Evolutionary conservation across 2,113 vertebrate species (phyloP), one percentile per base, ranked within the genome.

Genomic region (Tauraco erythrolophus): DNA sequence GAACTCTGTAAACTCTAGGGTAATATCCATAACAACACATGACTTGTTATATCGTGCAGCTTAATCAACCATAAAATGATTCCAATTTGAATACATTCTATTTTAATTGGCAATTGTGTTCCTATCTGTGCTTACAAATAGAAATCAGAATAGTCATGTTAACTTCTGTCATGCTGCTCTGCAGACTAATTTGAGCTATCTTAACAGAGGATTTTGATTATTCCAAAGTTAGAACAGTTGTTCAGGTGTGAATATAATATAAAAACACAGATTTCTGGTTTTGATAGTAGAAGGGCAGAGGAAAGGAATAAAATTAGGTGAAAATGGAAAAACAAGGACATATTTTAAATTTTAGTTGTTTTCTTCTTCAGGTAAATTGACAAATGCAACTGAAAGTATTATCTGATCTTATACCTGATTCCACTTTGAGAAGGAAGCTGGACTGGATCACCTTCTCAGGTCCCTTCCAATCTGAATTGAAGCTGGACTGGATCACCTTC

Each of bases 121-220:
- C 46, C 27, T 82, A 60, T 91, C 91, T 88, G 48, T 68, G 81
- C 91, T 95, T 94, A 88, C 56, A 93, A 60, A 76, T 19, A 21
- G 50, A 90, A 61, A 77, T 65, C 75, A 70, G 91, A 96, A 95
- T 92, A 94, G 77, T 95, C 80, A 15, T 33, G 94, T 87, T 96
- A 96, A 96, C 95, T 97, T 96, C 91, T 97, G 87, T 21, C 94
- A 90, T 93, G 91, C 69, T 83, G 62, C 64, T 89, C 68, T 91
- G 51, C 8, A 62, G 56, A 60, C 60, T 93, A 78, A 82, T 86
- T 79, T 88, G 17, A 76, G 23, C 31, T 80, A 43, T 43, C 14
- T 81, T 85, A 78, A 74, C 43, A 92, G 69, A 86, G 17, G 35
- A 66, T 51, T 62, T 88, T 81, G 14, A 62, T 83, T 80, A 80